Evolutionary conservation across 2,888 invertebrate species (phyloP).

Genomic region (Aelia acuminata): DNA sequence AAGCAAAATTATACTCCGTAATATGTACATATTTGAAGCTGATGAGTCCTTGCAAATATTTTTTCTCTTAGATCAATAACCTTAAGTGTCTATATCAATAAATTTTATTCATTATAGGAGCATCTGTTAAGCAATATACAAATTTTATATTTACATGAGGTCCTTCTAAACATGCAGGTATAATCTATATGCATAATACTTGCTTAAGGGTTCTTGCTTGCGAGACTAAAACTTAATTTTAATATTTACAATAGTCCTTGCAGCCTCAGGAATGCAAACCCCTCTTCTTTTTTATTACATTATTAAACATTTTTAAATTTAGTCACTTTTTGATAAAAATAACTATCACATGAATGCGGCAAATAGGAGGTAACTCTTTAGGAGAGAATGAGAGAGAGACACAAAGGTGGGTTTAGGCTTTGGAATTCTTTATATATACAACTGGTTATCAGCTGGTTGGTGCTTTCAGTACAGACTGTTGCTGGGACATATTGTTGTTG

Average conservation of each 20-base stretch:
- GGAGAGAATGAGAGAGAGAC: constrained; percentile 4
- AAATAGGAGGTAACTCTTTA: constrained; percentile 55
- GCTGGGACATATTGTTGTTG: constrained; percentile 79
- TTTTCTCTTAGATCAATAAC: constrained; percentile 44
- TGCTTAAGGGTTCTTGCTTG: constrained; percentile 53
- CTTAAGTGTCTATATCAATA: constrained; percentile 51
- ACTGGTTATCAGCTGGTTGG: constrained; percentile 64
- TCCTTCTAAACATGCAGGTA: constrained; percentile 58
- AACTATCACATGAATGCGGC: constrained; percentile 58
- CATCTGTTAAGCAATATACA: constrained; percentile 58
- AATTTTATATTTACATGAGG: constrained; percentile 55
- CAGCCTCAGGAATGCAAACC: constrained; percentile 37
- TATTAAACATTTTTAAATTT: constrained; percentile 33
- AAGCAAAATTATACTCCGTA: constrained; percentile 54
- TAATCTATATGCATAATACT: constrained; percentile 51
- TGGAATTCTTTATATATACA: constrained; percentile 15
- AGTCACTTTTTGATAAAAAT: constrained; percentile 53
- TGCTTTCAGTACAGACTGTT: constrained; percentile 66
- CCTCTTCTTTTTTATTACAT: constrained; percentile 10
- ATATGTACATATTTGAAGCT: constrained; percentile 48
- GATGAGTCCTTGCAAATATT: constrained; percentile 29
- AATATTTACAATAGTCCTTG: constrained; percentile 58
- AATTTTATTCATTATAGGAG: constrained; percentile 53
- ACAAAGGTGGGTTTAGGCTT: constrained; percentile 46
- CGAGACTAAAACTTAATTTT: constrained; percentile 56